These are phyloP conservation scores for Clarias laeviceps DNA, from an alignment of 2,797 vertebrate species.

Conservation along the genomic window DNA sequence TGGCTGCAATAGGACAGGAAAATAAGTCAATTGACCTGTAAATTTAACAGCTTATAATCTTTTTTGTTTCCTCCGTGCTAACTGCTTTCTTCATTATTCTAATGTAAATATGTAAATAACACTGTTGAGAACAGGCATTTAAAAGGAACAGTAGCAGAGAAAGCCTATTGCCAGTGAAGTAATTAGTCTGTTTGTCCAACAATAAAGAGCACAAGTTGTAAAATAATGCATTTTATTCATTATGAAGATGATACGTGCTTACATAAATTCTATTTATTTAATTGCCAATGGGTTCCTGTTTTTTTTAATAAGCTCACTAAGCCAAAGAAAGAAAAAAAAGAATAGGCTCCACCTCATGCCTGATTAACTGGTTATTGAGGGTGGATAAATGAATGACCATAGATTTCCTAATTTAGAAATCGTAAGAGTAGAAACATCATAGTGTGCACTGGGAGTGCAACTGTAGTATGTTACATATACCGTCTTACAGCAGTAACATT, in stretches of 20 bases:
- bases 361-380: neutral
- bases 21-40: too few species aligned
- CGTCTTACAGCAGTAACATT: too few species aligned
- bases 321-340: too few species aligned
- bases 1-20: neutral
- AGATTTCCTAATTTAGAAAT: neutral
- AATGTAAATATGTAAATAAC: constrained; percentile 5
- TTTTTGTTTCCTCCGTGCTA: neutral
- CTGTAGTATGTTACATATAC: too few species aligned
- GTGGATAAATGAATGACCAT: neutral
- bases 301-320: neutral
- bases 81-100: neutral
- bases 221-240: neutral
- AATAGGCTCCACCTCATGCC: neutral
- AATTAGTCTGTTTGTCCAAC: neutral
- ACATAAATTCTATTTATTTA: constrained; percentile 1
- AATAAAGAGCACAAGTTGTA: neutral
- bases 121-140: neutral
- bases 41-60: neutral
- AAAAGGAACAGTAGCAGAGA: neutral
- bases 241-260: neutral
- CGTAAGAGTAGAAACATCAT: neutral
- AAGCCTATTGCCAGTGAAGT: constrained; percentile 1
- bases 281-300: neutral
- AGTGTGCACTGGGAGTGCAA: too few species aligned